phyloP scores from a whole-genome alignment of 2,113 vertebrate genomes.

The Emydura subglobosa region DNA sequence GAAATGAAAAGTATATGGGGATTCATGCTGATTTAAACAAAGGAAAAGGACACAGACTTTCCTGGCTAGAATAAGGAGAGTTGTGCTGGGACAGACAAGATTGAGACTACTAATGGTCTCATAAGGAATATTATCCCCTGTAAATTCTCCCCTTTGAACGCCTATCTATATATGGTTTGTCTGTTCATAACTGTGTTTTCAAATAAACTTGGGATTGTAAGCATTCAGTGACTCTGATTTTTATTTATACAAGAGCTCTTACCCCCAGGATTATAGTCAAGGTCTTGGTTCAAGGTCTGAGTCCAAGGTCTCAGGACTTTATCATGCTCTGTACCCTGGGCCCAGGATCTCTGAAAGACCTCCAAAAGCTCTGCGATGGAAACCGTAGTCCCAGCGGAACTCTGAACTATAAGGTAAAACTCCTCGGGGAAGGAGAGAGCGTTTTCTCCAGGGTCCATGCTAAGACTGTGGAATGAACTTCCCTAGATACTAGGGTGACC shows the following conservation, averaged over 20 bases:
- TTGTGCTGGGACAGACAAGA: neutral
- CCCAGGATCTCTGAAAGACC: neutral
- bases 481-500: neutral
- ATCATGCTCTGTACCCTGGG: too few relatives aligned
- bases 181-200: neutral
- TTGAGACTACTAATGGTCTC: neutral
- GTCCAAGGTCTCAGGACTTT: too few relatives aligned
- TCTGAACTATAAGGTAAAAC: neutral
- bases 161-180: neutral
- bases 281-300: neutral
- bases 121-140: neutral
- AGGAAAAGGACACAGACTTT: fast-evolving
- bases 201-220: neutral
- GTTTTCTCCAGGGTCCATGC: neutral
- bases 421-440: neutral
- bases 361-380: neutral
- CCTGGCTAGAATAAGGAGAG: neutral
- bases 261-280: neutral
- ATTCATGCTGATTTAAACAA: fast-evolving
- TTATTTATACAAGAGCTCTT: neutral
- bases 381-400: neutral
- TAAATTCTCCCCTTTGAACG: neutral
- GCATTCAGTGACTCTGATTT: neutral
- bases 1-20: neutral
- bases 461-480: neutral